These are phyloP conservation scores for Parazoanthus atlanticus DNA, from an alignment of 92 coral and sea anemone genomes.

Conservation along the genomic window DNA sequence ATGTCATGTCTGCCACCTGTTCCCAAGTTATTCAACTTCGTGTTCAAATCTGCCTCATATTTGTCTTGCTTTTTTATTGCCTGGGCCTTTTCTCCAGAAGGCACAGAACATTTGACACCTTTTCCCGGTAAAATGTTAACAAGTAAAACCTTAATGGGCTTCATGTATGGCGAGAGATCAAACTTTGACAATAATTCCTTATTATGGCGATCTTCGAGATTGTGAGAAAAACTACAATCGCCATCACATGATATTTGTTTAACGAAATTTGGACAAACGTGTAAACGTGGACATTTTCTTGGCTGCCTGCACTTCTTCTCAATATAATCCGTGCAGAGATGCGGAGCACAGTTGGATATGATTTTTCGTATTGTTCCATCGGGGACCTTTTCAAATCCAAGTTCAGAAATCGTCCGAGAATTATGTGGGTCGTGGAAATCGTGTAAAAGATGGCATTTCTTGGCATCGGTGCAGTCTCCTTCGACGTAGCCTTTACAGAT, in stretches of 20 bases:
- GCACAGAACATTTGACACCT: not conserved
- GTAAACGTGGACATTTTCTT: constrained; percentile 37
- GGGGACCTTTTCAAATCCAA: constrained; percentile 34
- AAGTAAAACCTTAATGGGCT: constrained; percentile 9
- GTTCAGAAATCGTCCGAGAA: constrained; percentile 27
- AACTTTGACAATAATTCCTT: constrained; percentile 32
- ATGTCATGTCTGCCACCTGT: not conserved
- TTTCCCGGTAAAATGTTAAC: constrained; percentile 22
- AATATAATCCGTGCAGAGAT: constrained; percentile 38
- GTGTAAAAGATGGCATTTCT: constrained; percentile 45
- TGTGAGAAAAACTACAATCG: constrained; percentile 43
- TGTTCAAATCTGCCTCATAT: not conserved
- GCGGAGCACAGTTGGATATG: constrained; percentile 44
- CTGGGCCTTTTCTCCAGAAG: constrained; percentile 1
- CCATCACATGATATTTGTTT: constrained; percentile 35
- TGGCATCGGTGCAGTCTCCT: constrained; percentile 37
- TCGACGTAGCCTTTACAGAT: constrained; percentile 55
- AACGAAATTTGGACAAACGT: constrained; percentile 46
- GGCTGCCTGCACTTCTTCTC: constrained; percentile 28
- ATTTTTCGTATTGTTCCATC: constrained; percentile 26
- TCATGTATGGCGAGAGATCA: constrained; percentile 22
- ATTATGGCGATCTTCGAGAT: constrained; percentile 21
- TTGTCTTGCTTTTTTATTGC: not conserved
- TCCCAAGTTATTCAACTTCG: not conserved
- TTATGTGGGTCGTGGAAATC: constrained; percentile 44